Percentiles rank a stretch among this genome's conserved stretches.
phyloP scores from a whole-genome alignment of 2,888 invertebrate species.

The Strigamia crassipes region DNA sequence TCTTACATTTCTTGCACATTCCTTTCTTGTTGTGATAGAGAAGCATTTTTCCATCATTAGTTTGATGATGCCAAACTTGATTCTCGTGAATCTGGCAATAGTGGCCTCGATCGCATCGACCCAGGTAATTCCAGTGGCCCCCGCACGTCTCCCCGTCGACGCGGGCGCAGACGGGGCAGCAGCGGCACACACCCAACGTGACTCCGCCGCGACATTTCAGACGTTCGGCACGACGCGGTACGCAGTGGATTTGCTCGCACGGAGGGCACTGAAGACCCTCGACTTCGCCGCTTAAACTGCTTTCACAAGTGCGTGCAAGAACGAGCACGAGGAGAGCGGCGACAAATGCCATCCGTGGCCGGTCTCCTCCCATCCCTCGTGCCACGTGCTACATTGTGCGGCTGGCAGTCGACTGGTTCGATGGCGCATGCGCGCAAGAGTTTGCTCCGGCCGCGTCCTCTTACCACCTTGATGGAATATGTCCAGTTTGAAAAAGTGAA shows the following conservation, averaged over 20 bases:
- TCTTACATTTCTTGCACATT: slow-evolving; percentile 50
- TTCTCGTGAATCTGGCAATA: slow-evolving; percentile 52
- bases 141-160: slow-evolving; percentile 57
- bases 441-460: background rate
- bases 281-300: background rate
- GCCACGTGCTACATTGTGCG: slow-evolving; percentile 27
- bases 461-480: background rate
- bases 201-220: slow-evolving; percentile 57
- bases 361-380: slow-evolving; percentile 31
- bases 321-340: slow-evolving; percentile 22
- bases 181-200: slow-evolving; percentile 57
- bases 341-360: slow-evolving; percentile 22
- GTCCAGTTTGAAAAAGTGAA: background rate
- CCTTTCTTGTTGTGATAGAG: slow-evolving; percentile 49
- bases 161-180: slow-evolving; percentile 59
- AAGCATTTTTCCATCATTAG: slow-evolving; percentile 44
- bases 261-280: slow-evolving; percentile 56
- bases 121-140: slow-evolving; percentile 57
- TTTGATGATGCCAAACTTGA: slow-evolving; percentile 39
- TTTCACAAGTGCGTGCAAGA: background rate
- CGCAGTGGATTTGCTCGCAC: slow-evolving; percentile 58
- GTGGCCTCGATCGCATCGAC: slow-evolving; percentile 58
- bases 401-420: background rate
- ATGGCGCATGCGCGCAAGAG: background rate
- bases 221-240: slow-evolving; percentile 53